A percentile compares a stretch with the other conserved stretches of the same genome.
Conservation (phyloP, 2,113 vertebrate genomes). For the Diphyllodes magnificus region DNA sequence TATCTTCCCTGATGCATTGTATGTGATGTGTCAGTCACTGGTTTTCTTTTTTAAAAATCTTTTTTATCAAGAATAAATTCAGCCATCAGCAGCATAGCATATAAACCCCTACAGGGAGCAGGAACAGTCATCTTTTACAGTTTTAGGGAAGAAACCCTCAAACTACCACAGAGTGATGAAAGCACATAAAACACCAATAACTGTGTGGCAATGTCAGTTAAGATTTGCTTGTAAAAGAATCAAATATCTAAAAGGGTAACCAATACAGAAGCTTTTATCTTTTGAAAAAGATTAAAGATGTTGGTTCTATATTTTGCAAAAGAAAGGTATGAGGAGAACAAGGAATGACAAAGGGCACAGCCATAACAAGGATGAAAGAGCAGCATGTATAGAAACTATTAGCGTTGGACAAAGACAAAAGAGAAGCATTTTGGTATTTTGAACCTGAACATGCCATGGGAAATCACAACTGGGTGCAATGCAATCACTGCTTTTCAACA, state of each 20-base stretch:
- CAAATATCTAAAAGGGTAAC: neutral
- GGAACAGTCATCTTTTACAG: neutral
- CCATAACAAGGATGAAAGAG: neutral
- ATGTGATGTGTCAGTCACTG: neutral
- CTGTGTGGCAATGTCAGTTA: neutral
- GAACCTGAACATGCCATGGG: neutral
- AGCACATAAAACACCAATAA: neutral
- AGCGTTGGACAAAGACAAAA: neutral
- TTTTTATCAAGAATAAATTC: slow-evolving; percentile 35
- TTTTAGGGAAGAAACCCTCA: neutral
- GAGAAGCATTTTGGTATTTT: neutral
- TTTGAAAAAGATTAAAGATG: neutral
- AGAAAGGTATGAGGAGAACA: neutral
- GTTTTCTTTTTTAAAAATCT: neutral
- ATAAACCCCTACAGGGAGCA: slow-evolving; percentile 9
- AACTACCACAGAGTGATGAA: neutral
- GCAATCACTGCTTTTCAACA: neutral
- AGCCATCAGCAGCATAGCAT: neutral
- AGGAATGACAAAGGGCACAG: neutral
- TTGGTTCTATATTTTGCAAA: neutral
- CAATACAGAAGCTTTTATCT: neutral
- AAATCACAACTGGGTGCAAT: neutral
- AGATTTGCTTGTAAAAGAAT: neutral
- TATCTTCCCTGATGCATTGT: neutral
- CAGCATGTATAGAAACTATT: neutral